A percentile compares a stretch with the other conserved stretches of the same genome.
Evolutionary conservation across 2,797 vertebrate species (phyloP).

Genomic region (Rhynchonycteris naso): DNA sequence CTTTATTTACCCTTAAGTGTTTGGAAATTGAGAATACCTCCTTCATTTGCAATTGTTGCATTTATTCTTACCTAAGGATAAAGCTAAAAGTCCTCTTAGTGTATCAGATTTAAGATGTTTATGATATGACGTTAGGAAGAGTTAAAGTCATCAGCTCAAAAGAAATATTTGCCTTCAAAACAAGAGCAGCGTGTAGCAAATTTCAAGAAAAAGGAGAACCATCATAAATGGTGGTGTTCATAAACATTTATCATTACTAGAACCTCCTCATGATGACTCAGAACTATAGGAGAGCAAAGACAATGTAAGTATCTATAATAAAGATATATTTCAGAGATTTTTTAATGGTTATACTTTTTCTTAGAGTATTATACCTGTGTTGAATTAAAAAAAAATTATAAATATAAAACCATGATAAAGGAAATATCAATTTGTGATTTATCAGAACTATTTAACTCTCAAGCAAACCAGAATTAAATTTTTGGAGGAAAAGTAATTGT

Average conservation of each 20-base stretch:
- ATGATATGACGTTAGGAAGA: not conserved
- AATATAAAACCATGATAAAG: not conserved
- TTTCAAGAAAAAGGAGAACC: not conserved
- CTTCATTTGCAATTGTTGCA: not conserved
- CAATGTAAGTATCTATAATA: not conserved
- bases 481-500: not conserved
- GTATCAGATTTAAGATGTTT: not conserved
- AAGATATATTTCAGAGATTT: not conserved
- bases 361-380: not conserved
- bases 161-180: not conserved
- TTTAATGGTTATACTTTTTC: not conserved
- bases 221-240: not conserved
- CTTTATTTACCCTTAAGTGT: not conserved
- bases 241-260: not conserved
- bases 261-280: not conserved
- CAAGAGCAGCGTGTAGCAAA: not conserved
- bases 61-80: not conserved
- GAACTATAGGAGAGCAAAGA: not conserved
- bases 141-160: not conserved
- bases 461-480: not conserved
- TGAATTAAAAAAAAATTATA: not conserved
- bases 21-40: not conserved
- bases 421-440: slow-evolving; percentile 6
- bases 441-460: not conserved
- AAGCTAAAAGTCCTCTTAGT: not conserved